A percentile compares a stretch with the other conserved stretches of the same genome.
Conservation (phyloP, 2,797 vertebrate species). For the Hydrocynus forskahlii region DNA sequence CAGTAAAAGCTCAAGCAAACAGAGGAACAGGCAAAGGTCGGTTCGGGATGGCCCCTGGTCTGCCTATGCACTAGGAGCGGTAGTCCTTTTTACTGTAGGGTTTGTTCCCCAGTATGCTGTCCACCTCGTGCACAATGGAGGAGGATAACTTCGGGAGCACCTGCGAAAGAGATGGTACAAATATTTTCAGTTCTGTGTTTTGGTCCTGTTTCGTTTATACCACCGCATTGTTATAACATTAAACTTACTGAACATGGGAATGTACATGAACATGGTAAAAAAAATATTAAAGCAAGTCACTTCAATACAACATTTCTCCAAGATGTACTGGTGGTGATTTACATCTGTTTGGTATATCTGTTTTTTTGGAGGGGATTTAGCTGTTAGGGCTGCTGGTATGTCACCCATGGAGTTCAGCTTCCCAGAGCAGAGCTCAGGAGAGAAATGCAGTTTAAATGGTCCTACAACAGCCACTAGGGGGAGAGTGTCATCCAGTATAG, state of each 20-base stretch:
- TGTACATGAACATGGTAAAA: too few relatives aligned
- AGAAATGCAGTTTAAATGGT: not conserved
- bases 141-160: conserved; percentile 89
- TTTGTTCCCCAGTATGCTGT: conserved; percentile 91
- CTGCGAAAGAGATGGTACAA: conserved; percentile 58
- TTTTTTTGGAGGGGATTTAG: not conserved
- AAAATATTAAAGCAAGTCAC: too few relatives aligned
- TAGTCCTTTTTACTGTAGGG: conserved; percentile 95
- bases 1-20: conserved; percentile 91
- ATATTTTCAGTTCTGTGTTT: not conserved
- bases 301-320: not conserved
- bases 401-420: not conserved
- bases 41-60: conserved; percentile 54
- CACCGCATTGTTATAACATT: too few relatives aligned
- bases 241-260: too few relatives aligned
- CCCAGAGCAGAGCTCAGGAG: not conserved
- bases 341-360: not conserved
- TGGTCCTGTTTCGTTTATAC: not conserved
- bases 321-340: not conserved
- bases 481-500: not conserved
- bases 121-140: conserved; percentile 87
- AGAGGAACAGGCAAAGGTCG: conserved; percentile 83
- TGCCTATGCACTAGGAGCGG: conserved; percentile 77
- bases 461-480: conserved; percentile 9
- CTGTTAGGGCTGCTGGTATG: not conserved